These are phyloP conservation scores for Agonopterix arenella DNA, from an alignment of 2,888 invertebrate species.

Conservation along the genomic window DNA sequence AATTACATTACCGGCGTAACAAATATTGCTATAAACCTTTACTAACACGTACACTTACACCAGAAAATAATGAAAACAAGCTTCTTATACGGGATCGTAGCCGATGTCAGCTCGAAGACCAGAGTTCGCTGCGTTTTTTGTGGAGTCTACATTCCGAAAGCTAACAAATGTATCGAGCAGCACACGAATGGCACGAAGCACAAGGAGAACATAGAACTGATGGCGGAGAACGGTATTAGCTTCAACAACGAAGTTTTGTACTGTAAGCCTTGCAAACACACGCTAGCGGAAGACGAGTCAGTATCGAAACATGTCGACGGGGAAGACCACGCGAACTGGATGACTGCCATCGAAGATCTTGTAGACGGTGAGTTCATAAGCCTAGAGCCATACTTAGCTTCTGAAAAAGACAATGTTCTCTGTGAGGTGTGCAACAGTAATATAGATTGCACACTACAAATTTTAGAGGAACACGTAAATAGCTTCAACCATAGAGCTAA, in stretches of 20 bases:
- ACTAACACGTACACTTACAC: neutral
- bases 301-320: slow-evolving; percentile 38
- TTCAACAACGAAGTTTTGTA: slow-evolving; percentile 32
- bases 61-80: slow-evolving; percentile 44
- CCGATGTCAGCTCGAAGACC: slow-evolving; percentile 44
- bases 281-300: slow-evolving; percentile 36
- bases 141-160: slow-evolving; percentile 51
- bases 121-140: slow-evolving; percentile 53
- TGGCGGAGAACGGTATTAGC: slow-evolving; percentile 43
- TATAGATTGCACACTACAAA: slow-evolving; percentile 33
- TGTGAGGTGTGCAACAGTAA: slow-evolving; percentile 42
- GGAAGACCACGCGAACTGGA: slow-evolving; percentile 47
- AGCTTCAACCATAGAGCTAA: slow-evolving; percentile 37
- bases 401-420: slow-evolving; percentile 36
- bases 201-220: slow-evolving; percentile 44
- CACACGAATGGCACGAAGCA: slow-evolving; percentile 51
- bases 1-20: neutral
- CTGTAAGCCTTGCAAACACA: slow-evolving; percentile 43
- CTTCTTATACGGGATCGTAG: slow-evolving; percentile 41
- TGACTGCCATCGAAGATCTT: slow-evolving; percentile 44
- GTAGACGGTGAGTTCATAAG: slow-evolving; percentile 48
- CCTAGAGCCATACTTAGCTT: slow-evolving; percentile 37
- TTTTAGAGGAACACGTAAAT: slow-evolving; percentile 46
- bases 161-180: slow-evolving; percentile 53
- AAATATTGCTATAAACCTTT: neutral